Evolutionary conservation across 2,797 vertebrate species (phyloP).

Genomic region (Myotis myotis): DNA sequence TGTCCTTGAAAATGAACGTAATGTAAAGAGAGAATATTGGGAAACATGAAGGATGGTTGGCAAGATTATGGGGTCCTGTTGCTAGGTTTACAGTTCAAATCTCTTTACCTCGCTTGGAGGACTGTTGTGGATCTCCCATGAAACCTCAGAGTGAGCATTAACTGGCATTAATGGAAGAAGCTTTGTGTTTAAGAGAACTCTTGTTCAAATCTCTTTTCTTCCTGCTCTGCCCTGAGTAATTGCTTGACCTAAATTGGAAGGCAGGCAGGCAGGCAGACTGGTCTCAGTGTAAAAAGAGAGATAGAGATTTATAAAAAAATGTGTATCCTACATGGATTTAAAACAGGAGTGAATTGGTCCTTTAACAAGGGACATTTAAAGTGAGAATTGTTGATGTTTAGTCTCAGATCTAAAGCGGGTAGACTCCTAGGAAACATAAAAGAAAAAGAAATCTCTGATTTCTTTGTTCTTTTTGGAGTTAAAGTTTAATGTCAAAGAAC

Average conservation of each 20-base stretch:
- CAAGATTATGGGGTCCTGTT: not conserved
- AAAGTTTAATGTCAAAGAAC: slow-evolving; percentile 9
- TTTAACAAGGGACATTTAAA: not conserved
- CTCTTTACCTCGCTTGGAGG: not conserved
- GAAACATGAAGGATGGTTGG: not conserved
- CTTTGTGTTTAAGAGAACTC: slow-evolving; percentile 13
- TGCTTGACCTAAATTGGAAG: not conserved
- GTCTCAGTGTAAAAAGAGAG: not conserved
- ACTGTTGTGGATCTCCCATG: not conserved
- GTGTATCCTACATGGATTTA: not conserved
- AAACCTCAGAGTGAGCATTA: not conserved
- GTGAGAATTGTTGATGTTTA: slow-evolving; percentile 24
- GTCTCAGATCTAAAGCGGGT: not conserved
- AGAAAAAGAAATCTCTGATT: slow-evolving; percentile 11
- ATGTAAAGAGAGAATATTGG: not conserved
- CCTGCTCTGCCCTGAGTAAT: not conserved
- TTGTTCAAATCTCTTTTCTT: not conserved
- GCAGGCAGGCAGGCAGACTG: not conserved
- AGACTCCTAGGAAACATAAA: slow-evolving; percentile 14
- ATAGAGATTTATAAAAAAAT: not conserved
- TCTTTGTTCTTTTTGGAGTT: slow-evolving; percentile 25
- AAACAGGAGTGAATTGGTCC: not conserved
- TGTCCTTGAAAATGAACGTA: slow-evolving; percentile 1
- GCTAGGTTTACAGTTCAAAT: not conserved
- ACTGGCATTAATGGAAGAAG: not conserved